A percentile compares a stretch with the other conserved stretches of the same genome.
Evolutionary conservation across 2,888 invertebrate species (phyloP).

Genomic region (Perithous albicinctus): DNA sequence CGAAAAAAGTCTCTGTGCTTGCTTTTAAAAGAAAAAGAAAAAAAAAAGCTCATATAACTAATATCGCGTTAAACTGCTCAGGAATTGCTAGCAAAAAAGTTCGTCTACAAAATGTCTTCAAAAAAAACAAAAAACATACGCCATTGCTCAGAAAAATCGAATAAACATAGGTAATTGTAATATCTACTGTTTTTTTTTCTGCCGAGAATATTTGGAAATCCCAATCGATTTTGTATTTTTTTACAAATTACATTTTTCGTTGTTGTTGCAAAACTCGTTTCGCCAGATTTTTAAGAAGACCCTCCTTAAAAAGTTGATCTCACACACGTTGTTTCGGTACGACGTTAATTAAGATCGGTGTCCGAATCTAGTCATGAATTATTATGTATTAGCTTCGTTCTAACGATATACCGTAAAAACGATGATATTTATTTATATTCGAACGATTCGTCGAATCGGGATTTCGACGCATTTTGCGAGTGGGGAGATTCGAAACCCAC

Average conservation of each 20-base stretch:
- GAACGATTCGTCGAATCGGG: neutral
- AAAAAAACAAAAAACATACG: too few relatives aligned
- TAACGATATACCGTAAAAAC: constrained; percentile 20
- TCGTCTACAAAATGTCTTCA: neutral
- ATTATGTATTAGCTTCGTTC: constrained; percentile 22
- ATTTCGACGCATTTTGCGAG: neutral
- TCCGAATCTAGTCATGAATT: constrained; percentile 5
- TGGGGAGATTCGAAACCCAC: neutral
- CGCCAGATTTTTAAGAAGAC: neutral
- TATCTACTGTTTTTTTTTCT: neutral
- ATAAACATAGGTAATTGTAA: neutral
- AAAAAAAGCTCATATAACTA: neutral
- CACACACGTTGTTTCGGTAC: neutral
- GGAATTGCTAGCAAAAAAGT: constrained; percentile 6
- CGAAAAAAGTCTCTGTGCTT: neutral
- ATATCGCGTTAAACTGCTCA: constrained; percentile 11
- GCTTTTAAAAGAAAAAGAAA: neutral
- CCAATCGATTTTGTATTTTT: neutral
- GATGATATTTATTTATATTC: constrained; percentile 23
- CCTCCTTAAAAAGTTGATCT: constrained; percentile 9
- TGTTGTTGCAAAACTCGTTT: too few relatives aligned
- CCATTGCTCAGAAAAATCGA: constrained; percentile 15
- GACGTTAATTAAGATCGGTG: neutral
- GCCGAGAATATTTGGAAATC: neutral
- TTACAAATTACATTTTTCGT: neutral